Base-by-base conservation (phyloP, 2,113 vertebrate genomes). In the Helogale parvula region DNA sequence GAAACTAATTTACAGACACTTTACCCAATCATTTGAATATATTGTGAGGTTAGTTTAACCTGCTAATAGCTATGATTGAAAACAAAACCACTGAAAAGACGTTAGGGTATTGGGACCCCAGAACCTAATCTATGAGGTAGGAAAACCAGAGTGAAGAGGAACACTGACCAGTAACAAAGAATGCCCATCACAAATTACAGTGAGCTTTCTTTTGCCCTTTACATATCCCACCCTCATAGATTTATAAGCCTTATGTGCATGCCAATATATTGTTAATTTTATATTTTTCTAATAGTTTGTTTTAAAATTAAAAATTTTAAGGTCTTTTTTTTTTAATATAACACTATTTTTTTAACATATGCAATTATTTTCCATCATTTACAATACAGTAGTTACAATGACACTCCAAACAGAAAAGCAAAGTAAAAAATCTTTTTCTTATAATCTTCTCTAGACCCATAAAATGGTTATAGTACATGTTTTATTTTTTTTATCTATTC, bases 11-110 rank as follows among this genome's bases (percentile, higher is more conserved):
- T 77, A 66, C 0, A 81, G 33, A 72, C 0, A 65, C n/a, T 54
- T 63, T 66, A 50, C 60, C 72, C 6, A 76, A 47, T 93, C n/a
- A 80, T 72, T 82, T 89, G 13, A 93, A 90, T 85, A 93, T 52
- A 66, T 66, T 86, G 5, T 95, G 47, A 88, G 12, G 14, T 83
- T 96, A 69, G 21, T 11, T 93, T 87, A 93, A 82, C 13, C 19
- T 69, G 12, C 8, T 88, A 72, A 83, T 89, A 85, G 45, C 33
- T 77, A 16, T 41, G 31, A 81, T 76, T 80, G 25, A 38, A 72
- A 69, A 33, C 68, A 66, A 54, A 54, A 45, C 33, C 65, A 7
- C 69, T 81, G n/a, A 5, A 2, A 77, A 91, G 1, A n/a, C 33
- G 57, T 15, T 19, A 19, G 57, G 31, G 12, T 5, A 17, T 5